These are phyloP conservation scores for Arrhopalites spinosus DNA, from an alignment of 2,888 invertebrate genomes.

Conservation along the genomic window DNA sequence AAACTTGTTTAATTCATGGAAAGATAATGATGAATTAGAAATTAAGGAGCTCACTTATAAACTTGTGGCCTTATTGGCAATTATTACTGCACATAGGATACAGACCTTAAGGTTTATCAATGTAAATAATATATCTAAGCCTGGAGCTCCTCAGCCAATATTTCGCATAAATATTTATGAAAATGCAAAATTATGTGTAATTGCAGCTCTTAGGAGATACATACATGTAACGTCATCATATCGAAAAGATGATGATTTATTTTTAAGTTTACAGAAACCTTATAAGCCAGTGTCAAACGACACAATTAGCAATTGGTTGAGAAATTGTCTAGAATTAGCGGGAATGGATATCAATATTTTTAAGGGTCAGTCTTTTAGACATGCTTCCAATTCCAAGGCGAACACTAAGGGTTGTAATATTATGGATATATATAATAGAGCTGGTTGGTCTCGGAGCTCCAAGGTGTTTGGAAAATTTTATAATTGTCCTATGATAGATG, in stretches of 20 bases:
- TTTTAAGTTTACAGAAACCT: neutral
- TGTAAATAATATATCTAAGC: neutral
- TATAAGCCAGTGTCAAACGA: too few species aligned
- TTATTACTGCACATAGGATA: neutral
- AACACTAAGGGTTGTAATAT: too few species aligned
- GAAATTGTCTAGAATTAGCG: neutral
- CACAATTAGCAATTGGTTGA: neutral
- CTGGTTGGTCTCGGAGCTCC: too few species aligned
- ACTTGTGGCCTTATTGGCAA: neutral
- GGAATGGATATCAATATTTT: neutral
- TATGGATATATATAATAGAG: too few species aligned
- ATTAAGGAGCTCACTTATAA: neutral
- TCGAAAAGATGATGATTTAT: neutral
- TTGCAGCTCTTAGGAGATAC: neutral
- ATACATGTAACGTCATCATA: neutral
- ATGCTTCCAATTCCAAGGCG: too few species aligned
- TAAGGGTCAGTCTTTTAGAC: neutral
- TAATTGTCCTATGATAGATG: too few species aligned
- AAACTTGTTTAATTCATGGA: too few species aligned
- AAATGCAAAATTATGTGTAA: neutral
- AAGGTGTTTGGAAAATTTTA: too few species aligned
- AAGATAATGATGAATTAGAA: too few species aligned
- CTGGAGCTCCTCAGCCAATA: neutral
- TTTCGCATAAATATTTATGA: neutral
- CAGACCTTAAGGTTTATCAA: neutral